Conservation (phyloP, 1,140 invertebrate genomes). For the Camponotus pennsylvanicus region DNA sequence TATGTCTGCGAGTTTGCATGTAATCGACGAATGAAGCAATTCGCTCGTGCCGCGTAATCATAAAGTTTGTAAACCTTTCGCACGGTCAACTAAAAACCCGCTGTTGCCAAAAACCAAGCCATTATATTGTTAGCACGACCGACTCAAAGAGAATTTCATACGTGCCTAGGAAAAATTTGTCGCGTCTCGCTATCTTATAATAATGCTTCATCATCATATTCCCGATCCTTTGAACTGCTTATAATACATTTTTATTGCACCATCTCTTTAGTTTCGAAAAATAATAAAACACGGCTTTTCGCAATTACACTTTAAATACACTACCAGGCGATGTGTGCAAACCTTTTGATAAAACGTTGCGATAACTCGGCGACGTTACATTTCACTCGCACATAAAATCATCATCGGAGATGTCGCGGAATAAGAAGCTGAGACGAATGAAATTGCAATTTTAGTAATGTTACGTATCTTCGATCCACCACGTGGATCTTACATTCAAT, state of each 20-base stretch:
- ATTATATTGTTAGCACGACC: slow-evolving; percentile 36
- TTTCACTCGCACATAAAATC: slow-evolving; percentile 1
- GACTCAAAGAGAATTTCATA: slow-evolving; percentile 36
- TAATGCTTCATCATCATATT: slow-evolving; percentile 6
- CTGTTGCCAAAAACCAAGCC: slow-evolving; percentile 52
- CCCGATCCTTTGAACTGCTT: slow-evolving; percentile 13
- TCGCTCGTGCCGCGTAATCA: slow-evolving; percentile 54
- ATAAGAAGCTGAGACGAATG: not conserved
- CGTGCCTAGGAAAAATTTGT: slow-evolving; percentile 20
- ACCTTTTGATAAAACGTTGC: not conserved
- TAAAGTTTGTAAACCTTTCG: slow-evolving; percentile 61
- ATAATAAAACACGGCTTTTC: slow-evolving; percentile 37
- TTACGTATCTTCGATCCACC: not conserved
- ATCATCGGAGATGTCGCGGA: not conserved
- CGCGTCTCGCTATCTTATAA: not conserved
- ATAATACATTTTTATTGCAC: not conserved
- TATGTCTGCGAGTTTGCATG: slow-evolving; percentile 51
- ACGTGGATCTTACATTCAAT: slow-evolving; percentile 27
- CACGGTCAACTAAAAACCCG: slow-evolving; percentile 54
- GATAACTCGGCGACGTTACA: slow-evolving; percentile 10
- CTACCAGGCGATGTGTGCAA: not conserved
- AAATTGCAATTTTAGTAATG: not conserved
- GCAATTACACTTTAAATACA: not conserved
- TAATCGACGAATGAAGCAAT: slow-evolving; percentile 60
- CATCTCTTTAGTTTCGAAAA: not conserved